Evolutionary conservation across 2,797 vertebrate species (phyloP).

Genomic region (Liasis olivaceus): DNA sequence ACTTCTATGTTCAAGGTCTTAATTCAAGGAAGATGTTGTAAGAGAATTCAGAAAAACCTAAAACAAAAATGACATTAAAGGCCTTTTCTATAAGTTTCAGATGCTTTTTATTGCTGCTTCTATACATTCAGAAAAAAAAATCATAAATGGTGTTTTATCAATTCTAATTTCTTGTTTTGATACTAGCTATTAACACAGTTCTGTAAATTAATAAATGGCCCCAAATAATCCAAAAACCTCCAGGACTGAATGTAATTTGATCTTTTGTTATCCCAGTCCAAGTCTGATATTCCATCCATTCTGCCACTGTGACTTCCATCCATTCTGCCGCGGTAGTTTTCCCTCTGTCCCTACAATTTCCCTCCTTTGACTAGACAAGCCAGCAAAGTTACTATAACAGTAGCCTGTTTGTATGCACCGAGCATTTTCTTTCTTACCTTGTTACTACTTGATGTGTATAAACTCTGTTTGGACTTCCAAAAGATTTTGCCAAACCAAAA

Average conservation of each 20-base stretch:
- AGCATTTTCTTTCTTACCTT: constrained; percentile 75
- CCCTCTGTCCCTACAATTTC: neutral
- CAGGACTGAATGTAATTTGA: neutral
- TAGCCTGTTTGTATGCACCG: neutral
- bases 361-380: neutral
- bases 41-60: neutral
- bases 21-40: neutral
- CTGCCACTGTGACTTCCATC: neutral
- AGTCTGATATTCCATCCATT: neutral
- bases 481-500: constrained; percentile 96
- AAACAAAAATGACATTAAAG: neutral
- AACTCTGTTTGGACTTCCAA: constrained; percentile 94
- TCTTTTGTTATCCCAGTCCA: neutral
- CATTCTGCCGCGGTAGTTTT: neutral
- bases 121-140: neutral
- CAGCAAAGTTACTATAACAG: neutral
- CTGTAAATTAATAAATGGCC: neutral
- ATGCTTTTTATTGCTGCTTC: neutral
- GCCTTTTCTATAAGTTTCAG: neutral
- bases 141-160: neutral
- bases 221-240: neutral
- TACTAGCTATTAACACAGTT: neutral
- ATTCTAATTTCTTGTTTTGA: neutral
- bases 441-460: constrained; percentile 98
- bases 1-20: too few species aligned